A percentile compares a stretch with the other conserved stretches of the same genome.
These are phyloP conservation scores for Notodonta ziczac DNA, from an alignment of 2,888 invertebrate species.

Conservation along the genomic window DNA sequence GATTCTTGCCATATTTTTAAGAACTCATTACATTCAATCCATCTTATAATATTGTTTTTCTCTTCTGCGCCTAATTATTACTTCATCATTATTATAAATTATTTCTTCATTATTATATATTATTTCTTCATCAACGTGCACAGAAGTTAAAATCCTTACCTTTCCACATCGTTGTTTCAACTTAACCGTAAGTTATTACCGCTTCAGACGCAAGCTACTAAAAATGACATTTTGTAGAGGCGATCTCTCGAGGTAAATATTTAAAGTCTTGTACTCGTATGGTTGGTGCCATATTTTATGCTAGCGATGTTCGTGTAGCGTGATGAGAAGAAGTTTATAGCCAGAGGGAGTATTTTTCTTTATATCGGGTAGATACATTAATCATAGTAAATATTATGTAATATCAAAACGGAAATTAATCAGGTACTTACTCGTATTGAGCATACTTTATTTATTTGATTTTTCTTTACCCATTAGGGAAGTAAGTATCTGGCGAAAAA, in stretches of 20 bases:
- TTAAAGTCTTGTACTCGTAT: background rate
- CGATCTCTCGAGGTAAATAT: conserved; percentile 1
- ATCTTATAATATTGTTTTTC: background rate
- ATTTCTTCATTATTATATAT: no score
- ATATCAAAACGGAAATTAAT: no score
- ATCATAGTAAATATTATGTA: no score
- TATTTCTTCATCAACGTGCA: background rate
- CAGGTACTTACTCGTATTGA: no score
- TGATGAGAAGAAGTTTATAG: background rate
- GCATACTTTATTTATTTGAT: no score
- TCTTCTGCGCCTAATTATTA: background rate
- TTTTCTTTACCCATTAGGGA: no score
- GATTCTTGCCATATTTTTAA: no score
- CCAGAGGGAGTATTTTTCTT: background rate
- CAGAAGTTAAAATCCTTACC: background rate
- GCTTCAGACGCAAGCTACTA: background rate
- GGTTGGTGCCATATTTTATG: background rate
- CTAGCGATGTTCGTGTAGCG: background rate
- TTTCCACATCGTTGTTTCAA: background rate
- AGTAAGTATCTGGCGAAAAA: no score
- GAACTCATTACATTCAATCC: no score
- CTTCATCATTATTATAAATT: no score
- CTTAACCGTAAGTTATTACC: conserved; percentile 3
- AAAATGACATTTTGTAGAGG: background rate
- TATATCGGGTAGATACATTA: background rate